Base-by-base conservation (phyloP, 1,140 invertebrate species). In the Parapsyche elsis region DNA sequence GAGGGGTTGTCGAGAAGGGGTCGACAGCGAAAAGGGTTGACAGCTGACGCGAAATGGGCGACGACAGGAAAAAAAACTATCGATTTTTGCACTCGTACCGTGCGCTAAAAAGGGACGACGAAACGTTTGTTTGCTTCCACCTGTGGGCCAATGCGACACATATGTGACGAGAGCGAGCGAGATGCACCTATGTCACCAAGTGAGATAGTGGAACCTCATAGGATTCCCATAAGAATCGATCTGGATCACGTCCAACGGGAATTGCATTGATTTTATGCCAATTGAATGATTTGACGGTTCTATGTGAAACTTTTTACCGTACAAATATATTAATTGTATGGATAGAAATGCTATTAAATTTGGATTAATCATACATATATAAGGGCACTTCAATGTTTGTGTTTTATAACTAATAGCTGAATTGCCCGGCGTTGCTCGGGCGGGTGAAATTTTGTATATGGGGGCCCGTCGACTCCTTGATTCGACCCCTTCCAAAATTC, bases 41-140 rank as follows among this genome's bases (percentile, higher is more conserved):
- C 73, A 75, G 73, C 73, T 75, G 73, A 75, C 73, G 73, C 73
- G 73, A 57, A 75, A 74, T 74, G 30, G 71, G 30, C 71, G 45
- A 74, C 10, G 23, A 74, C 10, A 38, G 16, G 57, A 75, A 75
- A 75, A 75, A 57, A 57, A 57, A 75, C 73, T 75, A 75, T 75
- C 73, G 73, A 75, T 75, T 75, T 75, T 75, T 2, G 73, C 44
- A 24, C 45, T 16, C 19, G 0, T 26, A 30, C 38, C n/a, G 70
- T n/a, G 12, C 1, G 26, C n/a, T 16, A 9, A 7, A 75, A 46
- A 75, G 73, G 73, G 73, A 75, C 26, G 64, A 16, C 64, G 21
- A 19, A n/a, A 7, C 16, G 44, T 74, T 57, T 49, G 73, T 57
- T 75, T 75, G 46, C 44, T 49, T 49, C 23, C 49, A 75, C 73